Conservation (phyloP, 2,797 vertebrate species). For the Halcyon leucocephala region DNA sequence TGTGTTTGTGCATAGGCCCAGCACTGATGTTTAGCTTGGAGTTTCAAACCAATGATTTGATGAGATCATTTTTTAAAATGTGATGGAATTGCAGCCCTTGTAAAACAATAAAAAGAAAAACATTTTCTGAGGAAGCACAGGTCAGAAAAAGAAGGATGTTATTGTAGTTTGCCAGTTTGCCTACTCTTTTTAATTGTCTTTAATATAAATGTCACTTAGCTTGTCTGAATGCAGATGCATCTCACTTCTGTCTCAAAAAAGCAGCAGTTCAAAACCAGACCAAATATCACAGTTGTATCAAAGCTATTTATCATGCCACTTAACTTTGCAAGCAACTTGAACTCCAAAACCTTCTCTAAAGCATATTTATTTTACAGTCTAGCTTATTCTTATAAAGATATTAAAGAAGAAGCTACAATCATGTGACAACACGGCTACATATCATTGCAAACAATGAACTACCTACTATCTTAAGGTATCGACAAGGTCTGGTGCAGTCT, state of each 20-base stretch:
- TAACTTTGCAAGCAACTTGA: not conserved
- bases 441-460: not conserved
- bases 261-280: not conserved
- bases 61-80: not conserved
- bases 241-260: not conserved
- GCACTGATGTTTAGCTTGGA: not conserved
- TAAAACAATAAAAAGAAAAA: not conserved
- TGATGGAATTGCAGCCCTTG: not conserved
- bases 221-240: slow-evolving; percentile 1
- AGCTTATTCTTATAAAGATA: not conserved
- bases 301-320: not conserved
- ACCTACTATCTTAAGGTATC: not conserved
- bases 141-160: not conserved
- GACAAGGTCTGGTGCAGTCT: not conserved
- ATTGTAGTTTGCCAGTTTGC: not conserved
- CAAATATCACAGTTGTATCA: not conserved
- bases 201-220: not conserved
- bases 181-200: not conserved
- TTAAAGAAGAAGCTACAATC: not conserved
- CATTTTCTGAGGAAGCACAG: not conserved
- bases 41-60: not conserved
- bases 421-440: not conserved
- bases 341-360: not conserved
- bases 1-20: not conserved
- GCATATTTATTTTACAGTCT: not conserved